Percentiles rank a stretch among this genome's conserved stretches.
Conservation (phyloP, 2,888 invertebrate species). For the Calameuta filiformis region DNA sequence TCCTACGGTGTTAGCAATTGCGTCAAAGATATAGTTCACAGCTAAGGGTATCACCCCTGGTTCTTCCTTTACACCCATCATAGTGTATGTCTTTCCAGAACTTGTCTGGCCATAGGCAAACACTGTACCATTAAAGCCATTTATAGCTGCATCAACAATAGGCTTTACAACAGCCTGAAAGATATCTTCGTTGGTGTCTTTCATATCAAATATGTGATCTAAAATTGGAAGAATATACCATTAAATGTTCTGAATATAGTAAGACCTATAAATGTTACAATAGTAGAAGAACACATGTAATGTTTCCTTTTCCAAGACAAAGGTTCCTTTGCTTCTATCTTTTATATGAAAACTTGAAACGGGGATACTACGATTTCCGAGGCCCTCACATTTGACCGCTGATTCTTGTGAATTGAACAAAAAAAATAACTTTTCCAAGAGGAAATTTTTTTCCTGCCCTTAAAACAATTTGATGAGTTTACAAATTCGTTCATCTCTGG, state of each 20-base stretch:
- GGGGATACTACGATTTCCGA: too few species aligned
- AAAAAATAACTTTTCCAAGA: too few species aligned
- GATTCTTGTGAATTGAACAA: too few species aligned
- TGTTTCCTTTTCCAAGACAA: neutral
- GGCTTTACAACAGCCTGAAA: slow-evolving; percentile 78
- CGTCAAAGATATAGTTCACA: slow-evolving; percentile 77
- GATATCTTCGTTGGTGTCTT: slow-evolving; percentile 71
- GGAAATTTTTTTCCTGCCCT: too few species aligned
- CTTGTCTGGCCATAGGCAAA: slow-evolving; percentile 94
- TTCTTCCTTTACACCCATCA: slow-evolving; percentile 77
- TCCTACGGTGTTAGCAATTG: slow-evolving; percentile 72
- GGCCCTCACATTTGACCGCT: too few species aligned
- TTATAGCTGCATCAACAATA: slow-evolving; percentile 77
- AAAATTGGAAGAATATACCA: slow-evolving; percentile 47
- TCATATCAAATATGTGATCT: slow-evolving; percentile 80
- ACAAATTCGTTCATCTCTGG: neutral
- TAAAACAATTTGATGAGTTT: neutral
- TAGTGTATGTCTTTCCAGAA: slow-evolving; percentile 88
- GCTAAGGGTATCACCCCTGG: slow-evolving; percentile 83
- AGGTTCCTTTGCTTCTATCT: neutral
- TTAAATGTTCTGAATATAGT: neutral
- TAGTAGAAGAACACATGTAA: neutral
- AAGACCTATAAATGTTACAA: neutral
- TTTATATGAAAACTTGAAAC: neutral
- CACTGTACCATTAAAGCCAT: slow-evolving; percentile 87